Evolutionary conservation across 2,888 invertebrate species (phyloP), one percentile per base, ranked within the genome.

Genomic region (Fragum whitleyi): DNA sequence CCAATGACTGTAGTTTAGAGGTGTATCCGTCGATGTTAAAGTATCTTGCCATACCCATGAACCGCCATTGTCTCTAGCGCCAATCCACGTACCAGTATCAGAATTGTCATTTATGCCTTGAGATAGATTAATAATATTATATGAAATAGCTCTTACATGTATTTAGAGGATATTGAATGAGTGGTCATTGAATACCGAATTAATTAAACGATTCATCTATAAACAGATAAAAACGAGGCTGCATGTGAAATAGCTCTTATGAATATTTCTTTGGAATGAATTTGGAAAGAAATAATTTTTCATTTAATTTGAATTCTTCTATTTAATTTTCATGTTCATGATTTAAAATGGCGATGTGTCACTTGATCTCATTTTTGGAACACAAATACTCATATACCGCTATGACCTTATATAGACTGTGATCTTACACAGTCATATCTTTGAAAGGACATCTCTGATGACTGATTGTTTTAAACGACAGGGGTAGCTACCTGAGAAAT

Each of bases 71-170:
- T 61, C 61, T 29, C 23, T 61, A 32, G 61, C 61, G 1, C 61
- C 61, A 19, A 61, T 61, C 61, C 61, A 61, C 19, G 61, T 61
- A 61, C 61, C 61, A 16, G 61, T 61, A 19, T 61, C 61, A 7
- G 61, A 61, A 19, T 61, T 61, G 19, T 61, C 61, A 26, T 61
- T 19, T 9, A 32, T 61, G 19, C 19, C 61, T 61, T 26, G 21
- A 32, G 29, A 32, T 28, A 32, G 11, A 32, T 16, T 2, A 57
- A 26, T 19, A 23, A 28, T 9, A 26, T 9, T 9, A 19, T 19
- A 21, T 5, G 5, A 28, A 59, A 28, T 59, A 14, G 6, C 19
- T 26, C n/a, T 19, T 26, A 9, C 59, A 19, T 28, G 11, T 19
- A 14, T 28, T 59, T 11, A n/a, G n/a, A n/a, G n/a, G n/a, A n/a